Conservation (phyloP, 2,797 vertebrate species). For the Alcedo atthis region DNA sequence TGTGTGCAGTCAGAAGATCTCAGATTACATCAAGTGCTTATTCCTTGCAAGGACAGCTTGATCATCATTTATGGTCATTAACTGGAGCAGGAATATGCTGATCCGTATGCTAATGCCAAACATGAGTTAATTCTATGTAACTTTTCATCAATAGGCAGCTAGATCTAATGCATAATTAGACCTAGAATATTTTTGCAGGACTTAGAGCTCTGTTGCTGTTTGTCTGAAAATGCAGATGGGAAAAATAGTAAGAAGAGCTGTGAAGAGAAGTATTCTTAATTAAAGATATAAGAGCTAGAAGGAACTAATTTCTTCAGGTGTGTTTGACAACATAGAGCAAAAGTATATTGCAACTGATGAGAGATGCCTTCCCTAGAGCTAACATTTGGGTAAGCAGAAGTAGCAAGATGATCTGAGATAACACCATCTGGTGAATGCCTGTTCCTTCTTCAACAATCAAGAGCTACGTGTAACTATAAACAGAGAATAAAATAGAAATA, state of each 20-base stretch:
- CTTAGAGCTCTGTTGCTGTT: background rate
- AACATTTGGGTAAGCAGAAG: constrained; percentile 36
- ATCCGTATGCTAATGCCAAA: background rate
- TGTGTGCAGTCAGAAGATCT: background rate
- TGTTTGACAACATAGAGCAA: constrained; percentile 39
- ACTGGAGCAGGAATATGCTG: background rate
- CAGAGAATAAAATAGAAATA: constrained; percentile 35
- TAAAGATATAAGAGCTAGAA: background rate
- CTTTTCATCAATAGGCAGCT: background rate
- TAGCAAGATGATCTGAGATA: constrained; percentile 28
- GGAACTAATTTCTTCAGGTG: background rate
- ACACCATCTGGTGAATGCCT: constrained; percentile 37
- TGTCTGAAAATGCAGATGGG: background rate
- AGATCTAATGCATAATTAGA: background rate
- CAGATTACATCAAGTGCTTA: background rate
- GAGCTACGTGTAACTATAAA: constrained; percentile 31
- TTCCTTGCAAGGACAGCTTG: background rate
- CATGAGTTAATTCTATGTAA: background rate
- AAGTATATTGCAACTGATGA: background rate
- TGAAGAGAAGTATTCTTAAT: background rate
- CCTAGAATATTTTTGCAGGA: background rate
- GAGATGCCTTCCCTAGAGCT: background rate
- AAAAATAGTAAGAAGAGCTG: background rate
- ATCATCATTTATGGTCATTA: constrained; percentile 3
- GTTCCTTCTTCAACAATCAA: background rate